These are phyloP conservation scores for Pelmatolapia mariae DNA, from an alignment of 2,113 vertebrate genomes.

Conservation along the genomic window DNA sequence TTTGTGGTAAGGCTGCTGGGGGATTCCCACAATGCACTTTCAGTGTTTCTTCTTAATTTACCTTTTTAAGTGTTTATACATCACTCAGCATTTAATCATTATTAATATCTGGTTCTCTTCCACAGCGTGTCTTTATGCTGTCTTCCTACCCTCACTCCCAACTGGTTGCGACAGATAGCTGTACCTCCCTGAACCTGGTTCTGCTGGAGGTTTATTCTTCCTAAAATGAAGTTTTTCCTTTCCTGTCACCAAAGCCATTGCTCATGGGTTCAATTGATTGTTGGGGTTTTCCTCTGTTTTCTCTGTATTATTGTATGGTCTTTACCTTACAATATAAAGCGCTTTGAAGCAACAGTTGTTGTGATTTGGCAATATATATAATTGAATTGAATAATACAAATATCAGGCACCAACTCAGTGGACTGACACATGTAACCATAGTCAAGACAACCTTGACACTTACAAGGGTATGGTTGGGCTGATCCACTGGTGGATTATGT, in stretches of 20 bases:
- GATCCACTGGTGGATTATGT: background rate
- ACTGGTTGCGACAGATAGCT: background rate
- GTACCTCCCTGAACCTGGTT: background rate
- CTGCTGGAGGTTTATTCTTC: background rate
- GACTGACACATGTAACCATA: fast-evolving
- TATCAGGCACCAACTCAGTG: background rate
- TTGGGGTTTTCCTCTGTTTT: background rate
- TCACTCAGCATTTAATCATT: background rate
- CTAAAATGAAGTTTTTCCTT: background rate
- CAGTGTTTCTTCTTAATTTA: background rate
- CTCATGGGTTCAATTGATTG: background rate
- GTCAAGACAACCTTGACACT: background rate
- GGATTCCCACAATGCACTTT: background rate
- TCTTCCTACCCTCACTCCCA: background rate
- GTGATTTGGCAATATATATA: background rate
- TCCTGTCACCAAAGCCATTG: background rate
- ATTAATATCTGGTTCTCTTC: background rate
- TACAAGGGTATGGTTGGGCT: background rate
- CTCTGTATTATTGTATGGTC: background rate
- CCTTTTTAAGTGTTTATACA: background rate
- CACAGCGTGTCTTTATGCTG: background rate
- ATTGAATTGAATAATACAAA: background rate
- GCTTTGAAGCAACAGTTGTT: fast-evolving
- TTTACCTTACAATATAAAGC: background rate
- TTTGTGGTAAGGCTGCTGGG: background rate